Conservation (phyloP, 2,888 invertebrate genomes). For the Drosophila algonquin region DNA sequence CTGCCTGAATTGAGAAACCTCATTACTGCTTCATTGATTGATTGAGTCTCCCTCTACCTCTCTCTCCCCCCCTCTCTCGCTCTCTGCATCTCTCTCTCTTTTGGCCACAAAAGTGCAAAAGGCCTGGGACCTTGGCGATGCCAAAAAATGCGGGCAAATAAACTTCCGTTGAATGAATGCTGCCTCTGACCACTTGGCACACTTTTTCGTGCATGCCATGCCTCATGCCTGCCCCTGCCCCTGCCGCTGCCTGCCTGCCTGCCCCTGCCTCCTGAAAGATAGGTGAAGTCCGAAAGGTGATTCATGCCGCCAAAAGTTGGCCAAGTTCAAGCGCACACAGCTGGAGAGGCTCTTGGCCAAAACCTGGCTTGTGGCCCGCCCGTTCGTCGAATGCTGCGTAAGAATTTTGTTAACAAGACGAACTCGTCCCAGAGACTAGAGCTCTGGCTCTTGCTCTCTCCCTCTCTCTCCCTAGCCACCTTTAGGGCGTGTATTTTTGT, state of each 20-base stretch:
- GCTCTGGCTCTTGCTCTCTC: neutral
- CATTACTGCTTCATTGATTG: conserved; percentile 54
- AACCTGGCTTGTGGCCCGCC: conserved; percentile 23
- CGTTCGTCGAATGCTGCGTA: conserved; percentile 54
- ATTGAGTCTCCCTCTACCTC: conserved; percentile 43
- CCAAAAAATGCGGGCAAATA: conserved; percentile 74
- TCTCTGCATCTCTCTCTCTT: neutral
- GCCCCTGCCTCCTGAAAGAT: conserved; percentile 23
- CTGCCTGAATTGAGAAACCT: conserved; percentile 43
- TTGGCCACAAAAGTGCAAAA: conserved; percentile 57
- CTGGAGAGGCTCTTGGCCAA: conserved; percentile 53
- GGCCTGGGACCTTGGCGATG: conserved; percentile 68
- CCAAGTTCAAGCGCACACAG: conserved; percentile 75
- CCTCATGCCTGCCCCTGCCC: neutral
- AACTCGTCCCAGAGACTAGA: conserved; percentile 54
- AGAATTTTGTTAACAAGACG: conserved; percentile 69
- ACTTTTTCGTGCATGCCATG: conserved; percentile 52
- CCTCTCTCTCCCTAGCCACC: neutral
- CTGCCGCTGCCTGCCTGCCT: conserved; percentile 38
- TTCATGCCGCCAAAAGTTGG: conserved; percentile 60
- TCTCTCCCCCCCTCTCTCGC: neutral
- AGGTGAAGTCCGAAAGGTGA: conserved; percentile 42
- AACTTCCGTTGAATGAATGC: conserved; percentile 61
- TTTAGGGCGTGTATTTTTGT: conserved; percentile 63
- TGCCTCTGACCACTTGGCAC: conserved; percentile 65